Percentiles rank a stretch among this genome's conserved stretches.
Conservation (phyloP, 1,140 invertebrate species). For the Achatina immaculata region DNA sequence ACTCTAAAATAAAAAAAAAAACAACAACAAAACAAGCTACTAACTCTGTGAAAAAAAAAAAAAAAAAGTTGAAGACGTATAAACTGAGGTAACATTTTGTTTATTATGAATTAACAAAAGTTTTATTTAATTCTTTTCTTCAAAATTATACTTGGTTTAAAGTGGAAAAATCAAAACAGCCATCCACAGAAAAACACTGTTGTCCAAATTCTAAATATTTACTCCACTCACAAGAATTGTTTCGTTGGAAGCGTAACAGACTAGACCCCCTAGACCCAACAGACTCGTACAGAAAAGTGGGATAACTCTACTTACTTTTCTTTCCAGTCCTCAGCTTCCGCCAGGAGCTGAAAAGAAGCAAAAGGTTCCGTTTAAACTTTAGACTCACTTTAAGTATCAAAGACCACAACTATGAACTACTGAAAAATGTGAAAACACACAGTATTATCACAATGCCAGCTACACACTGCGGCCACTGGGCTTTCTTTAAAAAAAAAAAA, state of each 20-base stretch:
- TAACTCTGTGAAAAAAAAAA: too few species aligned
- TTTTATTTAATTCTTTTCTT: slow-evolving; percentile 20
- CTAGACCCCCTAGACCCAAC: neutral
- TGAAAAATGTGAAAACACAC: too few species aligned
- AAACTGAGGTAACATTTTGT: too few species aligned
- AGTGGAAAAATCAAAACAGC: neutral
- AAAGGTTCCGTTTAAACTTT: too few species aligned
- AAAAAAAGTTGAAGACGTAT: too few species aligned
- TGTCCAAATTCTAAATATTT: neutral
- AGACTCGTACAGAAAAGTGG: neutral
- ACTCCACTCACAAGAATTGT: neutral
- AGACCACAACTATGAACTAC: too few species aligned
- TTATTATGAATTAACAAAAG: too few species aligned
- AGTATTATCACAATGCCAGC: too few species aligned
- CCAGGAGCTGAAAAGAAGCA: slow-evolving; percentile 51
- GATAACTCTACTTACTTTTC: slow-evolving; percentile 59
- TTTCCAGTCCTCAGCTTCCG: slow-evolving; percentile 63
- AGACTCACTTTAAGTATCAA: too few species aligned
- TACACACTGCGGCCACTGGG: too few species aligned
- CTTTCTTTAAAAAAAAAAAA: too few species aligned
- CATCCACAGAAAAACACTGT: slow-evolving; percentile 9
- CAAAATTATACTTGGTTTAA: neutral
- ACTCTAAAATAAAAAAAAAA: slow-evolving; percentile 44
- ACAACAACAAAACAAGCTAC: neutral
- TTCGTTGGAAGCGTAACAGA: neutral